Percentiles rank a stretch among this genome's conserved stretches.
Conservation (phyloP, 2,797 vertebrate species). For the Taenioides sp. region DNA sequence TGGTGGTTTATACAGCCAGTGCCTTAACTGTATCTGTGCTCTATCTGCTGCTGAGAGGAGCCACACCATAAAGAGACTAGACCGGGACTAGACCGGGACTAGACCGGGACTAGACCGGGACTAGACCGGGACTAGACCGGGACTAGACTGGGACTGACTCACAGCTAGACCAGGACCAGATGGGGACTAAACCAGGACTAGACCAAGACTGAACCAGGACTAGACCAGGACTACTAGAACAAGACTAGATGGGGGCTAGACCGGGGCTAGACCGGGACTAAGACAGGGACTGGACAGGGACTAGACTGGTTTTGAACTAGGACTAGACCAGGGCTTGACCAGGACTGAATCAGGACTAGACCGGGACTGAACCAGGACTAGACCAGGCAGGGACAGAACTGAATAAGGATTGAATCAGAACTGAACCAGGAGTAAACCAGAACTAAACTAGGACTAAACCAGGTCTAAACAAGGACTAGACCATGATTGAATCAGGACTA, state of each 20-base stretch:
- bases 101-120: not conserved
- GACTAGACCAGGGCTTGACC: not conserved
- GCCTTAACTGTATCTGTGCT: conserved; percentile 82
- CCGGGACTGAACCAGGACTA: not conserved
- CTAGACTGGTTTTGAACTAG: not conserved
- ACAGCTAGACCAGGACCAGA: not conserved
- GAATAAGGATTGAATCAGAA: no score
- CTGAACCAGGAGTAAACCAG: not conserved
- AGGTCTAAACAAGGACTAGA: no score
- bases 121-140: no score
- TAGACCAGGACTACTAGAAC: not conserved
- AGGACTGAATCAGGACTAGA: no score
- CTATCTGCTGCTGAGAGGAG: conserved; percentile 84
- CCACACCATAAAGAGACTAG: not conserved
- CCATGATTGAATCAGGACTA: not conserved
- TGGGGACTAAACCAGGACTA: no score
- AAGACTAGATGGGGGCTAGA: no score
- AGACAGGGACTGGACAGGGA: not conserved
- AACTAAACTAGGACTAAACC: not conserved
- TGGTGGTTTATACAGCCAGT: conserved; percentile 81
- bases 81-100: not conserved
- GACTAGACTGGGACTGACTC: not conserved
- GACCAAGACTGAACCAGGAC: not conserved
- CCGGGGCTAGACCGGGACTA: no score
- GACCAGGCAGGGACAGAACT: no score